Evolutionary conservation across 2,888 invertebrate species (phyloP), one percentile per base, ranked within the genome.

Genomic region (Scaptomyza reducta): DNA sequence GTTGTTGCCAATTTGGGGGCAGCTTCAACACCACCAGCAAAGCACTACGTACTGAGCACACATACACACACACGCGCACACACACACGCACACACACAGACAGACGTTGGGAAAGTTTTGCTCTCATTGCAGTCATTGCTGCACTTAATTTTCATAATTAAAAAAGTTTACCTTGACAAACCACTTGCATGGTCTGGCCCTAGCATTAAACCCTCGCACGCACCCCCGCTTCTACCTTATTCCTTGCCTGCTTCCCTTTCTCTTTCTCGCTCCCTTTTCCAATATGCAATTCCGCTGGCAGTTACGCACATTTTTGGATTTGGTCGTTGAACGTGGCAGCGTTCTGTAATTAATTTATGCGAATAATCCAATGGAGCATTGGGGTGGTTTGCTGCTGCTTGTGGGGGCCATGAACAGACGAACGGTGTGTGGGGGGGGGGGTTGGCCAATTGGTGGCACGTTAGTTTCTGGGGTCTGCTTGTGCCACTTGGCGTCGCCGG

Each of bases 61-160:
- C 31, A 31, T 31, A 7, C 42, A 7, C 14, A 38, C 31, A 40
- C 10, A 6, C 29, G 16, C 3, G 5, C 27, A 27, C 27, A 5
- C 27, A 18, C 9, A 14, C 44, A 31, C 31, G 10, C 31, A 27
- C 45, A 13, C 33, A 7, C 18, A 38, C 38, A 33, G 22, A 18
- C 44, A 31, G 38, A 46, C 58, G 70, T 66, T 74, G 73, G 74
- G 58, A 70, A 74, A 74, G 74, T 74, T 74, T 74, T 61, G 53
- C 70, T 70, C 66, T 70, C 62, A 70, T 67, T 74, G 80, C 84
- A 80, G 71, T 81, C 77, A 70, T 69, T 66, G 70, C 69, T 80
- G 83, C 83, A 86, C 83, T 83, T 86, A 80, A 86, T 83, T 83
- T 83, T 86, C 80, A 83, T 83, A 83, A 83, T 83, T 86, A 83